phyloP scores from a whole-genome alignment of 64 coral and sea anemone species.

The Catalaphyllia jardinei region DNA sequence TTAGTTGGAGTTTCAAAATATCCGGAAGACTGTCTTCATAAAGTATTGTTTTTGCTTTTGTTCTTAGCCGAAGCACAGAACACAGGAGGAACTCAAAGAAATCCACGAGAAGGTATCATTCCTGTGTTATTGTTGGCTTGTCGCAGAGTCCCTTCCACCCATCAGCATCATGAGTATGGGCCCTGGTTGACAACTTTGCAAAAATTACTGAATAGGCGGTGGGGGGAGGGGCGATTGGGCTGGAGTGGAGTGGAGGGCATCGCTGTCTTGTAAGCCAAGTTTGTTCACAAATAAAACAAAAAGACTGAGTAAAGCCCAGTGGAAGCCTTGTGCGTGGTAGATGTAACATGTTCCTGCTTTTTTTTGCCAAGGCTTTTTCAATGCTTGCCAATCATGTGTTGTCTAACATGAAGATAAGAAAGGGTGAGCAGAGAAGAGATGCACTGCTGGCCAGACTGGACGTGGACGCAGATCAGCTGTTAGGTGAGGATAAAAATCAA shows the following conservation, averaged over 20 bases:
- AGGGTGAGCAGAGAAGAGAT: constrained; percentile 91
- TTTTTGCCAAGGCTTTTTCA: constrained; percentile 57
- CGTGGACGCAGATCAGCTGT: constrained; percentile 85
- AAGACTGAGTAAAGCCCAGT: no score
- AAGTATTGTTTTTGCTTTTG: not conserved
- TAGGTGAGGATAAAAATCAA: constrained; percentile 43
- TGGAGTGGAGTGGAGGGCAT: no score
- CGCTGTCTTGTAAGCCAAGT: no score
- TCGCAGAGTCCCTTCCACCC: no score
- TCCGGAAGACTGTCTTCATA: not conserved
- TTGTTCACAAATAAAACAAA: no score
- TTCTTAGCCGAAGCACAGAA: constrained; percentile 77
- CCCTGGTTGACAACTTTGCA: no score
- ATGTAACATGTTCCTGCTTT: not conserved
- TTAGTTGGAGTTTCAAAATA: no score
- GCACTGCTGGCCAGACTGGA: constrained; percentile 88
- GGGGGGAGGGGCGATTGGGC: no score
- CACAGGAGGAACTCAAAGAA: constrained; percentile 71
- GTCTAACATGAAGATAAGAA: constrained; percentile 71
- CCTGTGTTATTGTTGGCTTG: no score
- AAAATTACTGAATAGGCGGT: no score
- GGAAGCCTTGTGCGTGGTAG: not conserved
- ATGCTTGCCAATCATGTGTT: constrained; percentile 83
- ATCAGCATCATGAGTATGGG: no score
- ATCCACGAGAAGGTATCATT: constrained; percentile 74